Evolutionary conservation across 2,888 invertebrate species (phyloP).

Genomic region (Lamellibrachia columna): DNA sequence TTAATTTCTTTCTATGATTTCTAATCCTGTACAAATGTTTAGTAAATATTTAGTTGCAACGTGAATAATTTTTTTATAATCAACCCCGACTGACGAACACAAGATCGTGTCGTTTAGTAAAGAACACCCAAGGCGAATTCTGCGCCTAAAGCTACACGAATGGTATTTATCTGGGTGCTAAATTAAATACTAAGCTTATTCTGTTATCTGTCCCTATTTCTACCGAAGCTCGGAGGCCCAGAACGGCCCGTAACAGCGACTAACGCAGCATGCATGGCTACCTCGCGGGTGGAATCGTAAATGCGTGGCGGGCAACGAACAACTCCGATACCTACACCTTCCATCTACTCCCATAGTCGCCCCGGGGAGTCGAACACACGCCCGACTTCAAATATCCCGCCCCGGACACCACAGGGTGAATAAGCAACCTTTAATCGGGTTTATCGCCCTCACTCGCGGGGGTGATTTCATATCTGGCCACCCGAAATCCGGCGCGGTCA

Average conservation of each 20-base stretch:
- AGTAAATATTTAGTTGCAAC: too few species aligned
- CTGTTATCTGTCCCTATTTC: background rate
- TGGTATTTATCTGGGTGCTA: background rate
- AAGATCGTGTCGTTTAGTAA: background rate
- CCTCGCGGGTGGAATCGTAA: background rate
- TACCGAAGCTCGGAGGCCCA: background rate
- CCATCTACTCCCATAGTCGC: background rate
- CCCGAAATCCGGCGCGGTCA: conserved; percentile 12
- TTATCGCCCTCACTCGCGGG: background rate
- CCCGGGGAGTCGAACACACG: background rate
- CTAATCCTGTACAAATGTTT: too few species aligned
- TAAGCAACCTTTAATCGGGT: conserved; percentile 8
- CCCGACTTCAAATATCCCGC: background rate
- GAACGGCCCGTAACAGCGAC: background rate
- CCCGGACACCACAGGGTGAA: background rate
- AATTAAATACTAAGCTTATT: background rate
- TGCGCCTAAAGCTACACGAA: too few species aligned
- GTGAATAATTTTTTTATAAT: too few species aligned
- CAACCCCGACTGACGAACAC: background rate
- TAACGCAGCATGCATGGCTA: background rate
- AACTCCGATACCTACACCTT: background rate
- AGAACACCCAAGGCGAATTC: too few species aligned
- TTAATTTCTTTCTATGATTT: too few species aligned
- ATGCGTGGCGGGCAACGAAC: background rate
- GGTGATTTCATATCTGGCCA: conserved; percentile 6